Evolutionary conservation across 2,888 invertebrate species (phyloP), one percentile per base, ranked within the genome.

Genomic region (Dorcus hopei): DNA sequence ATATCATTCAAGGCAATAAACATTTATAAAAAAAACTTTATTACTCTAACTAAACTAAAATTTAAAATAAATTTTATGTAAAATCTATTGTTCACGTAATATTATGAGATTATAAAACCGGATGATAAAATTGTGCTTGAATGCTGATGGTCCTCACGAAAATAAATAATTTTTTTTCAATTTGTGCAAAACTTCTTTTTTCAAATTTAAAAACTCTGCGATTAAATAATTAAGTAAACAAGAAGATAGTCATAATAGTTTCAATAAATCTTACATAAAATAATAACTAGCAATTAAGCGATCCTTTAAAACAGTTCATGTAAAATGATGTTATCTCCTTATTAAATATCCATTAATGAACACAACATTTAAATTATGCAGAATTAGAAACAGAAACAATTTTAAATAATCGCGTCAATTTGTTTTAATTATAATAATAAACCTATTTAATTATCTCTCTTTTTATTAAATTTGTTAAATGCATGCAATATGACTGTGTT

Each of bases 401-500:
- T 66, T 63, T 57, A 64, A 61, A 65, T 63, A 62, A 61, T 61
- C 63, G 60, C 62, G 55, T 58, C 54, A 55, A 62, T 59, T 65
- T 61, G 54, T 57, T 65, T 58, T 49, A 54, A 60, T 54, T 56
- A 59, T 57, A 61, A 55, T 59, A 61, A 57, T 61, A 65, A 70
- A 68, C 68, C 68, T 69, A 71, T 65, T 63, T 66, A 59, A 57
- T 65, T 68, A 65, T 65, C 57, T 60, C 61, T 33, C 3, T 33
- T 33, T 62, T 58, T 68, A 66, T 66, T 67, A 70, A 74, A 74
- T 74, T 74, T 74, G 74, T 74, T 74, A 73, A 67, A 68, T 71
- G 70, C 66, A 68, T 66, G 66, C 68, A 67, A 71, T 65, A 61
- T 62, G 59, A 54, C 70, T 67, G 68, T 64, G 65, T 61, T 58